phyloP scores from a whole-genome alignment of 2,113 vertebrate species.

The Pyxicephalus adspersus region DNA sequence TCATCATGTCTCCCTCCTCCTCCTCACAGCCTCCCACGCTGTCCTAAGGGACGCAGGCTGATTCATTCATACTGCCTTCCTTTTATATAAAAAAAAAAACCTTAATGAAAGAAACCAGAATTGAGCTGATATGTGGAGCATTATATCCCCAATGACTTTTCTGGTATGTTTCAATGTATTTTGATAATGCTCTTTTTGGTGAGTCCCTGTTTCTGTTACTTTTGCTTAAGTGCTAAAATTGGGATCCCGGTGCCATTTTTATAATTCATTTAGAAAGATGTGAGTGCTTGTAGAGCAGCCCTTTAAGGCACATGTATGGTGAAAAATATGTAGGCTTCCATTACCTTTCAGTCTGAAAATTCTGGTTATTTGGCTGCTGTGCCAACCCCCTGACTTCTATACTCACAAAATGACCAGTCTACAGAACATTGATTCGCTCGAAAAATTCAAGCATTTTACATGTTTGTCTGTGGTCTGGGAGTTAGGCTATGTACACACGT shows the following conservation, averaged over 20 bases:
- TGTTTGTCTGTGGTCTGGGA: too few relatives aligned
- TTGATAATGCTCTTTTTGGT: neutral
- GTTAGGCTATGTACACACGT: too few relatives aligned
- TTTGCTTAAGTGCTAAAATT: neutral
- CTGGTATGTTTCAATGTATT: neutral
- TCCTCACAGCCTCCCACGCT: conserved; percentile 59
- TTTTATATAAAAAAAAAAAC: conserved; percentile 52
- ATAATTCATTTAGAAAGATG: neutral
- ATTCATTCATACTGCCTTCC: conserved; percentile 66
- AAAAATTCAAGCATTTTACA: too few relatives aligned
- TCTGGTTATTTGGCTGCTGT: too few relatives aligned
- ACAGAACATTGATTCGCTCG: too few relatives aligned
- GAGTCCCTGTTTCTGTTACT: neutral
- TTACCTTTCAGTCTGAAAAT: too few relatives aligned
- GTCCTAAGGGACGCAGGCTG: conserved; percentile 61
- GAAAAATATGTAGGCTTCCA: too few relatives aligned
- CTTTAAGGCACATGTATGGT: too few relatives aligned
- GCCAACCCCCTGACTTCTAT: too few relatives aligned
- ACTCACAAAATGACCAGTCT: too few relatives aligned
- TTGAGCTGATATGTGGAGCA: neutral
- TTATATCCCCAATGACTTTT: neutral
- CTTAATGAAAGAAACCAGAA: conserved; percentile 45
- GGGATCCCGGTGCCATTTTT: neutral
- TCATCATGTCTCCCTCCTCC: conserved; percentile 60
- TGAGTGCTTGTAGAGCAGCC: neutral